A percentile compares a stretch with the other conserved stretches of the same genome.
Conservation (phyloP, 1,140 invertebrate species). For the Bicyclus anynana region DNA sequence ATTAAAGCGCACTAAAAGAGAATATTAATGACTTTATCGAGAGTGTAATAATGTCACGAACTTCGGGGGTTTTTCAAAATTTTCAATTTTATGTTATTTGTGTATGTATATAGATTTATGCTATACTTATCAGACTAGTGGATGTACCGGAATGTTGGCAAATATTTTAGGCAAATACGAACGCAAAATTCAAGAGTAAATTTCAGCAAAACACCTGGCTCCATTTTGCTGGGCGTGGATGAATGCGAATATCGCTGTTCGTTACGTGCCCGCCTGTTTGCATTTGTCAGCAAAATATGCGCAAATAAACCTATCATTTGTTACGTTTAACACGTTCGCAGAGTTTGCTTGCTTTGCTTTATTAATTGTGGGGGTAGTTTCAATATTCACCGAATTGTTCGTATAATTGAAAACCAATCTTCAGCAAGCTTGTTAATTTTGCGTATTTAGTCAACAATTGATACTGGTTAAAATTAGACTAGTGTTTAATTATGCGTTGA, state of each 20-base stretch:
- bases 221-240: slow-evolving; percentile 14
- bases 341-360: slow-evolving; percentile 6
- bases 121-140: too few relatives aligned
- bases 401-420: not conserved
- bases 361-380: not conserved
- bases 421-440: not conserved
- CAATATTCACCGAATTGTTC: not conserved
- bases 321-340: slow-evolving; percentile 13
- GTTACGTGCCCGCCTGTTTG: slow-evolving; percentile 12
- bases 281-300: slow-evolving; percentile 18
- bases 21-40: too few relatives aligned
- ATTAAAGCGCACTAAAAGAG: too few relatives aligned
- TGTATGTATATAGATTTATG: too few relatives aligned
- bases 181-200: slow-evolving; percentile 2
- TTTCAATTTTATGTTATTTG: too few relatives aligned
- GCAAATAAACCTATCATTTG: slow-evolving; percentile 19
- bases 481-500: too few relatives aligned
- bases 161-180: not conserved
- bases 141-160: not conserved
- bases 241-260: slow-evolving; percentile 15
- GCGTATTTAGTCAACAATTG: too few relatives aligned
- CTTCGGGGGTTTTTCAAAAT: too few relatives aligned
- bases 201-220: slow-evolving; percentile 17
- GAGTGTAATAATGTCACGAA: too few relatives aligned
- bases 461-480: too few relatives aligned